Conservation (phyloP, 1,140 invertebrate genomes). For the Plodia interpunctella region DNA sequence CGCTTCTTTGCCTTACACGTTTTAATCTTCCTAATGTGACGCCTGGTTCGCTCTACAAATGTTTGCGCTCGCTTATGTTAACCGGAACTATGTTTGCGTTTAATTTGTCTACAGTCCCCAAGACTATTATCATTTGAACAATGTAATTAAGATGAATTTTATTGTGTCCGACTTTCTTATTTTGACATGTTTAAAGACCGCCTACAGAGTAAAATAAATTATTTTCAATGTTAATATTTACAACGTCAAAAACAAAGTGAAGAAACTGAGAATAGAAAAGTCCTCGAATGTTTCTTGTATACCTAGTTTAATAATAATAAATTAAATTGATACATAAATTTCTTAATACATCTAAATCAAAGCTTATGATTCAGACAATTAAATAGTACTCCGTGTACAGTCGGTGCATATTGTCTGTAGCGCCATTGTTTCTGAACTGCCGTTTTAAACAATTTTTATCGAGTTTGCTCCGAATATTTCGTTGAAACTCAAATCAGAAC, state of each 20-base stretch:
- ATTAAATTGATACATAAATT: no score
- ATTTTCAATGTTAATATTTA: no score
- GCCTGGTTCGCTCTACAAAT: slow-evolving; percentile 55
- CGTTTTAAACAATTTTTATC: slow-evolving; percentile 13
- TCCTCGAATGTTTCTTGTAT: no score
- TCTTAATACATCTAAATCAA: no score
- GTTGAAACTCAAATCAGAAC: neutral
- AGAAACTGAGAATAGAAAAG: no score
- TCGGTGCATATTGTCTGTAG: neutral
- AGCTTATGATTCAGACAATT: neutral
- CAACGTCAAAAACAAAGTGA: no score
- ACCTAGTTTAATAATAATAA: no score
- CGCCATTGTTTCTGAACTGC: neutral
- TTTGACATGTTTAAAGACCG: neutral
- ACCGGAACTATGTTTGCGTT: slow-evolving; percentile 37
- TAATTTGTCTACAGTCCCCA: slow-evolving; percentile 30
- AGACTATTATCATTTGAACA: slow-evolving; percentile 4
- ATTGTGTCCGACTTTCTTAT: neutral
- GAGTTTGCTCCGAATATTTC: slow-evolving; percentile 2
- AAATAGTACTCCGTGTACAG: neutral
- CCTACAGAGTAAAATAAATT: neutral
- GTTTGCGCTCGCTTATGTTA: slow-evolving; percentile 36
- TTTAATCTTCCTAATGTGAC: slow-evolving; percentile 72
- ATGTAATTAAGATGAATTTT: slow-evolving; percentile 6
- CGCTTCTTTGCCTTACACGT: slow-evolving; percentile 55